Evolutionary conservation across 2,113 vertebrate genomes (phyloP).

Genomic region (Misgurnus anguillicaudatus): DNA sequence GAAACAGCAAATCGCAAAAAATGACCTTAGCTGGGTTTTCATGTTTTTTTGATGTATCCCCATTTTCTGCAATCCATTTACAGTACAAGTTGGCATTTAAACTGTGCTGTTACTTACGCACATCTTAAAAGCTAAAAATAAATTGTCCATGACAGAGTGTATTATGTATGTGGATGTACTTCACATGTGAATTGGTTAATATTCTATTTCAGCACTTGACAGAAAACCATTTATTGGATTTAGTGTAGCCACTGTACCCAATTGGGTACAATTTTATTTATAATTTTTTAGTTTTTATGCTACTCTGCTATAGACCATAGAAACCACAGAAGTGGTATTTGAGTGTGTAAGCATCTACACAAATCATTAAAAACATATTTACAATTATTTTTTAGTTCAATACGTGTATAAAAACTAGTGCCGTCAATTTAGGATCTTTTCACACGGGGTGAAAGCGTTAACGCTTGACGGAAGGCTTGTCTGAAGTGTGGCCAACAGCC

Average conservation of each 20-base stretch:
- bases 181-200: not conserved
- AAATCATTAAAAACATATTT: conserved; percentile 1
- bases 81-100: conserved; percentile 18
- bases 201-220: conserved; percentile 40
- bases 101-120: not conserved
- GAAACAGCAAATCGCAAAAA: too few species aligned
- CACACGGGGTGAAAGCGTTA: too few species aligned
- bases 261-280: conserved; percentile 35
- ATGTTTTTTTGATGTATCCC: too few species aligned
- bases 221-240: conserved; percentile 38
- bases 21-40: too few species aligned
- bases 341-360: not conserved
- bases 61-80: too few species aligned
- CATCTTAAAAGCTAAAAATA: not conserved
- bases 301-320: not conserved
- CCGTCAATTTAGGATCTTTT: too few species aligned
- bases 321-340: not conserved
- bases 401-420: too few species aligned
- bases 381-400: not conserved
- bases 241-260: not conserved
- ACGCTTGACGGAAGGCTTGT: too few species aligned
- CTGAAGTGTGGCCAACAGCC: too few species aligned
- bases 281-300: conserved; percentile 25
- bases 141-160: not conserved
- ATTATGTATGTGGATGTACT: not conserved